Percentiles rank a stretch among this genome's conserved stretches.
phyloP scores from a whole-genome alignment of 2,113 vertebrate genomes.

The Campylomormyrus tamandua region DNA sequence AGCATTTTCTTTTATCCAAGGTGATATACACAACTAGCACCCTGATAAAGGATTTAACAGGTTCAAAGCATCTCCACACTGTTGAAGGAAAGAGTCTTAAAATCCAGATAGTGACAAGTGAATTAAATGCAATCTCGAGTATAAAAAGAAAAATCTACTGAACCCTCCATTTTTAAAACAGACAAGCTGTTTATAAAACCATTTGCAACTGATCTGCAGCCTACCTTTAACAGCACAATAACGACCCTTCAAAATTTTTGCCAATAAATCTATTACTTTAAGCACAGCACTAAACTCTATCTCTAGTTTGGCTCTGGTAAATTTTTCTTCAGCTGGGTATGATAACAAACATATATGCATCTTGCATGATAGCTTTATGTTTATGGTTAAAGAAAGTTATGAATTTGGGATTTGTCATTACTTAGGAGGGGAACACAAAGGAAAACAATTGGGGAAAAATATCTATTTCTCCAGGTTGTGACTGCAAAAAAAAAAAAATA shows the following conservation, averaged over 20 bases:
- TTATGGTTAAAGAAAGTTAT: background rate
- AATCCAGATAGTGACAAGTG: background rate
- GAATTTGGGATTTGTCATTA: background rate
- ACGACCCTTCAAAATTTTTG: background rate
- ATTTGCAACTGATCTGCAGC: background rate
- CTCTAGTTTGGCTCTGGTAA: background rate
- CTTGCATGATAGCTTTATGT: background rate
- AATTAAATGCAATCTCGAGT: background rate
- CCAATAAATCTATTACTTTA: background rate
- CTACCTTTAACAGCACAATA: background rate
- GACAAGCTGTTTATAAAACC: background rate
- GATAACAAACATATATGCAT: background rate
- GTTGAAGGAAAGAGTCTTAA: background rate
- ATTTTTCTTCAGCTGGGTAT: background rate
- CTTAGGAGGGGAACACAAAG: background rate
- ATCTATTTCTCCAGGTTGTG: conserved; percentile 20
- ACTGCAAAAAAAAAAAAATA: conserved; percentile 38
- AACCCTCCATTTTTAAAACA: background rate
- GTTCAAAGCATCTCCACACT: background rate
- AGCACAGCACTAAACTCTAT: background rate
- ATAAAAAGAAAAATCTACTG: background rate
- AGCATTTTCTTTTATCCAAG: background rate
- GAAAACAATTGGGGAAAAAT: background rate
- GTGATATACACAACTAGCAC: background rate
- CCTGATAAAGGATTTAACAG: background rate